phyloP scores from a whole-genome alignment of 1,140 invertebrate genomes.

The Meteorus sp. region DNA sequence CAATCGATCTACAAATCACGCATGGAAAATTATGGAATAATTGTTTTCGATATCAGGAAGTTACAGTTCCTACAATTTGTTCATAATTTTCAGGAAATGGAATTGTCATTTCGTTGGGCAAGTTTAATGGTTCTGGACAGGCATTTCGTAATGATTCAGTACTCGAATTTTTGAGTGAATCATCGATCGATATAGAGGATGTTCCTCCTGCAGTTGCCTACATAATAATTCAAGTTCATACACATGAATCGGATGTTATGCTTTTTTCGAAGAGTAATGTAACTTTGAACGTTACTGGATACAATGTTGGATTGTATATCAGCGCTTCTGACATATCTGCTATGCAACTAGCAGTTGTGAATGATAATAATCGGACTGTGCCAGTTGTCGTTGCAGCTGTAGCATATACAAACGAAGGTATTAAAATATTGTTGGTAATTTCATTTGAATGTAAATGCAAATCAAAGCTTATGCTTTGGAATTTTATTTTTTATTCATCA shows the following conservation, averaged over 20 bases:
- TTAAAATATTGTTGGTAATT: constrained; percentile 33
- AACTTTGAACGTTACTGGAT: constrained; percentile 55
- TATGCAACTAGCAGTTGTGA: constrained; percentile 49
- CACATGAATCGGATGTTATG: constrained; percentile 64
- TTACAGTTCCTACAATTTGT: constrained; percentile 10
- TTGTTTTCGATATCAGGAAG: too few relatives aligned
- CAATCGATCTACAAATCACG: too few relatives aligned
- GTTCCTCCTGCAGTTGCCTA: constrained; percentile 59
- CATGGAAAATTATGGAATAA: too few relatives aligned
- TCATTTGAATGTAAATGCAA: too few relatives aligned
- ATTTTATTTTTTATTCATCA: too few relatives aligned
- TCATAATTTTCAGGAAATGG: constrained; percentile 44
- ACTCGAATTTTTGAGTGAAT: constrained; percentile 28
- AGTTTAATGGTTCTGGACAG: constrained; percentile 30
- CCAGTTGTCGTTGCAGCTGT: constrained; percentile 59
- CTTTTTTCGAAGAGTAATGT: constrained; percentile 47
- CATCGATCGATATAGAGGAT: constrained; percentile 57
- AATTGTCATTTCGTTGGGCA: constrained; percentile 26
- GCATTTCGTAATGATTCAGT: constrained; percentile 28
- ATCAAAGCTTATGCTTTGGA: too few relatives aligned
- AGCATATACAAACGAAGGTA: constrained; percentile 62
- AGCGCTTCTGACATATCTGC: constrained; percentile 23
- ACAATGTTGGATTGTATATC: constrained; percentile 67
- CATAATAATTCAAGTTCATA: constrained; percentile 70
- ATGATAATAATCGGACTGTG: constrained; percentile 51